Conservation (phyloP, 2,888 invertebrate species). For the Nomada lathburiana region DNA sequence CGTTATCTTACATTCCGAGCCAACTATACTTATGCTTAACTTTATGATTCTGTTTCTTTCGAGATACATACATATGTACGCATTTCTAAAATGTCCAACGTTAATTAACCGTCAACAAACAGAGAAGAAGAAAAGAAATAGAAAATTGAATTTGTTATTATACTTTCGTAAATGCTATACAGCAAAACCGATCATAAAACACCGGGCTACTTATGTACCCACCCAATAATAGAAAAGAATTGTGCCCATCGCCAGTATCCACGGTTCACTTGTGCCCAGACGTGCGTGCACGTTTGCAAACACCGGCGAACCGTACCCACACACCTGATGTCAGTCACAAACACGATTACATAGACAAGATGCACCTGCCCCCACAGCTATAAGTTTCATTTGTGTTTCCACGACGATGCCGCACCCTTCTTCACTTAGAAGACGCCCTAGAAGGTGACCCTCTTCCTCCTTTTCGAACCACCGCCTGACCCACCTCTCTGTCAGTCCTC, state of each 20-base stretch:
- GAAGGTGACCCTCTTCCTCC: conserved; percentile 72
- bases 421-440: conserved; percentile 71
- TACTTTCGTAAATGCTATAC: too few species aligned
- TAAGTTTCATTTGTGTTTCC: conserved; percentile 52
- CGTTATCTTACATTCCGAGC: too few species aligned
- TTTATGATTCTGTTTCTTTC: too few species aligned
- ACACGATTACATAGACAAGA: conserved; percentile 26
- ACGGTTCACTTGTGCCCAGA: conserved; percentile 40
- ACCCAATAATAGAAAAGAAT: too few species aligned
- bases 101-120: too few species aligned
- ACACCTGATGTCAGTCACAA: conserved; percentile 45
- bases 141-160: too few species aligned
- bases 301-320: neutral
- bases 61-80: too few species aligned
- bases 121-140: too few species aligned
- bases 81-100: too few species aligned
- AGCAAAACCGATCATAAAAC: too few species aligned
- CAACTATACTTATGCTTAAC: too few species aligned
- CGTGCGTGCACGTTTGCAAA: conserved; percentile 6
- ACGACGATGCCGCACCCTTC: conserved; percentile 73
- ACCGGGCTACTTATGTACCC: too few species aligned
- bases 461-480: conserved; percentile 67
- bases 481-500: conserved; percentile 73
- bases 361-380: conserved; percentile 62
- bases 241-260: conserved; percentile 34